Evolutionary conservation across 2,113 vertebrate genomes (phyloP), one percentile per base, ranked within the genome.

Genomic region (Siphamia tubifer): DNA sequence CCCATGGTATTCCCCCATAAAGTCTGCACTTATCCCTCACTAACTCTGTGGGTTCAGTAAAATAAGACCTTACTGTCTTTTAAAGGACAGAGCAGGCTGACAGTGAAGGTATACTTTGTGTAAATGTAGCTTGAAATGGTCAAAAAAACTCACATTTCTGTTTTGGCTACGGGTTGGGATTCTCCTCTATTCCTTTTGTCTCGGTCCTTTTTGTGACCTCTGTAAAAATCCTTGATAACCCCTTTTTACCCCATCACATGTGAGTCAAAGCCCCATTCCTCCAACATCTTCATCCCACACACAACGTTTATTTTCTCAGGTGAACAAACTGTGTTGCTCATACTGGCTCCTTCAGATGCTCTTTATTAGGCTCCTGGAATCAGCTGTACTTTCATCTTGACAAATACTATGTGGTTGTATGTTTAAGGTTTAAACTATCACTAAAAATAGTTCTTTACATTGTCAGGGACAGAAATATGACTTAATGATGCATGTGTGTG

Each of bases 291-390:
- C 61, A 60, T 47, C 90, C 83, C 67, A 77, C 67, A 72, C 3
- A 28, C 39, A 91, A 24, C 53, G 92, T 96, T 96, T 98, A 96
- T 96, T 97, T 96, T 93, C 93, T 95, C 95, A 98, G 95, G 95
- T 98, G 95, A 95, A 92, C 88, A 92, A 93, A 91, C 89, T 91
- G 93, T 93, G 93, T 95, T 90, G 77, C 93, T 84, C 92, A 91
- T 90, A 91, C 86, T 92, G 86, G 90, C 92, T 93, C 90, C 92
- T 90, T 94, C 95, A 95, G 94, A 96, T 95, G 93, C 94, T 95
- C 95, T 94, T 95, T 94, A 95, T 96, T 95, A 95, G 88, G 91
- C 94, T 96, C 92, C 93, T 95, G 93, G 92, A 95, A 93, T 94
- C 91, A 54, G 83, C 87, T 89, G 72, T 61, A 42, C 79, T 84